A percentile compares a stretch with the other conserved stretches of the same genome.
Evolutionary conservation across 2,888 invertebrate species (phyloP).

Genomic region (Trichacis sp.): DNA sequence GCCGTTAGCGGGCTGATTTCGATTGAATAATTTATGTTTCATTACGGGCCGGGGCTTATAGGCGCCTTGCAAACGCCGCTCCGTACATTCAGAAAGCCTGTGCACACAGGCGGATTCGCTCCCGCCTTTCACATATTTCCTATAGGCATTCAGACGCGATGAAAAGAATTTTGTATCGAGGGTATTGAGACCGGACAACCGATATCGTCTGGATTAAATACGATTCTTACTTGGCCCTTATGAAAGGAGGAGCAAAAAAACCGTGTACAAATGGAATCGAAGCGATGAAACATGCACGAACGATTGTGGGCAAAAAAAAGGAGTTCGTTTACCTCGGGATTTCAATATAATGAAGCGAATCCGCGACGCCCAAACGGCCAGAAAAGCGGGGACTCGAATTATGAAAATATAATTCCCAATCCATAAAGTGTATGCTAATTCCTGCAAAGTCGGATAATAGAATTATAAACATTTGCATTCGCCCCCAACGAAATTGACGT

Average conservation of each 20-base stretch:
- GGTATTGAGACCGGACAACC: constrained; percentile 44
- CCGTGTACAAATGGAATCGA: not conserved
- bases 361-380: constrained; percentile 26
- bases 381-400: constrained; percentile 29
- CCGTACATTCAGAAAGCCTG: constrained; percentile 66
- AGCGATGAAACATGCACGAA: not conserved
- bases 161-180: constrained; percentile 45
- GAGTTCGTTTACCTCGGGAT: not conserved
- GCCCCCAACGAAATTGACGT: constrained; percentile 40
- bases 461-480: constrained; percentile 45
- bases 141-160: constrained; percentile 60
- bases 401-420: constrained; percentile 41
- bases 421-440: constrained; percentile 44
- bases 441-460: constrained; percentile 40
- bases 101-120: constrained; percentile 56
- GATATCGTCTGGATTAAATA: constrained; percentile 35
- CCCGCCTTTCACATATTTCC: constrained; percentile 67
- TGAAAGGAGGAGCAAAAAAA: constrained; percentile 13
- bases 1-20: constrained; percentile 62
- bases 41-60: constrained; percentile 67
- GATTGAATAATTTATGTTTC: constrained; percentile 70
- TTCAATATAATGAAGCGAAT: not conserved
- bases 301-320: not conserved
- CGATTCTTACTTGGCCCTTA: constrained; percentile 31
- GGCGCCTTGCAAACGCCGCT: constrained; percentile 67